A percentile compares a stretch with the other conserved stretches of the same genome.
These are phyloP conservation scores for Channa striata DNA, from an alignment of 2,797 vertebrate genomes.

Conservation along the genomic window DNA sequence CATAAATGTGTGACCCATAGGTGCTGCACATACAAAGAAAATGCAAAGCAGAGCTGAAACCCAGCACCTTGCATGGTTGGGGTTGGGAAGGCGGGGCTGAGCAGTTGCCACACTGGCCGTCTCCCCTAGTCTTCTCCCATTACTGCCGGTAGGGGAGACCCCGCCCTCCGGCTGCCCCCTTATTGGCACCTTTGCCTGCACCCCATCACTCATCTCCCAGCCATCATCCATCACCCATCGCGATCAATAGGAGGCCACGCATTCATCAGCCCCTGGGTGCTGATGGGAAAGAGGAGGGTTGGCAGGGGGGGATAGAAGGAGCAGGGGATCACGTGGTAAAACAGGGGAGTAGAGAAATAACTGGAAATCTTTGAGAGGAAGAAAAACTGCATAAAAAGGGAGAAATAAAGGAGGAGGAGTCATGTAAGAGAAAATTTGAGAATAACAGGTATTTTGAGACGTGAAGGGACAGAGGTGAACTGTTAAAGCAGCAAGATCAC, in stretches of 20 bases:
- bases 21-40: slow-evolving; percentile 52
- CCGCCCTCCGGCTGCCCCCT: slow-evolving; percentile 82
- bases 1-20: slow-evolving; percentile 45
- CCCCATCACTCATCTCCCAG: slow-evolving; percentile 91
- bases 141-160: slow-evolving; percentile 83
- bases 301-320: slow-evolving; percentile 27
- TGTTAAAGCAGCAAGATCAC: slow-evolving; percentile 28
- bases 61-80: slow-evolving; percentile 31
- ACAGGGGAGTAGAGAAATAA: slow-evolving; percentile 40
- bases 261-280: slow-evolving; percentile 85
- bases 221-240: slow-evolving; percentile 89
- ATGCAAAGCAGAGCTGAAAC: slow-evolving; percentile 63
- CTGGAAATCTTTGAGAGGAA: slow-evolving; percentile 54
- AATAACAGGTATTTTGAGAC: slow-evolving; percentile 20
- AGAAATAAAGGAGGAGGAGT: slow-evolving; percentile 59
- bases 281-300: slow-evolving; percentile 72
- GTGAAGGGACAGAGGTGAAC: slow-evolving; percentile 13
- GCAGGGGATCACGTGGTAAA: slow-evolving; percentile 60
- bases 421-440: slow-evolving; percentile 26
- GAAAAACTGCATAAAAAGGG: slow-evolving; percentile 38
- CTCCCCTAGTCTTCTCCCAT: slow-evolving; percentile 86
- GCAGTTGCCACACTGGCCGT: slow-evolving; percentile 63
- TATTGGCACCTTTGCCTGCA: slow-evolving; percentile 89
- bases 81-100: slow-evolving; percentile 54
- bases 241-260: slow-evolving; percentile 93